Percentiles rank a stretch among this genome's conserved stretches.
These are phyloP conservation scores for Portunus trituberculatus DNA, from an alignment of 1,140 invertebrate genomes.

Conservation along the genomic window DNA sequence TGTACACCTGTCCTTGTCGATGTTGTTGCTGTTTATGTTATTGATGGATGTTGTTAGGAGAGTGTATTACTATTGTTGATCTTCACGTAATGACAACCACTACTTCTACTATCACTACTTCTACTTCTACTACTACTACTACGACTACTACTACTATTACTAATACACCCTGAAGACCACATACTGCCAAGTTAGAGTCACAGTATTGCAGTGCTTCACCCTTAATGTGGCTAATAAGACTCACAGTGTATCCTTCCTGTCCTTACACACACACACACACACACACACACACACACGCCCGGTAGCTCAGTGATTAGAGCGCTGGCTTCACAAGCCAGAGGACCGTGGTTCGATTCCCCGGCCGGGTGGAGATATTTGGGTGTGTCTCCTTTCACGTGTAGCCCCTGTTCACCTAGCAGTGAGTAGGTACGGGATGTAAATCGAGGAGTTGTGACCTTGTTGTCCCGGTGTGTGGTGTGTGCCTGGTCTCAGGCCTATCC, in stretches of 20 bases:
- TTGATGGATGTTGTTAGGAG: background rate
- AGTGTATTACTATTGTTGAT: background rate
- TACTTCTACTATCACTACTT: slow-evolving; percentile 4
- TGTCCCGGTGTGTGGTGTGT: too few species aligned
- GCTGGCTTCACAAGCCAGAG: too few species aligned
- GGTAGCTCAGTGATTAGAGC: too few species aligned
- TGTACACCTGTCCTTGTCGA: background rate
- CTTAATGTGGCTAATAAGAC: background rate
- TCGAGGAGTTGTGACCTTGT: too few species aligned
- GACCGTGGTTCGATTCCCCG: too few species aligned
- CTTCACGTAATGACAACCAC: too few species aligned
- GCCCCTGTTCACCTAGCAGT: too few species aligned
- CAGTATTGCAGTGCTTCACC: background rate
- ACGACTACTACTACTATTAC: background rate
- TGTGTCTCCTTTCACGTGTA: too few species aligned
- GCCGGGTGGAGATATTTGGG: too few species aligned
- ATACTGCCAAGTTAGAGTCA: background rate
- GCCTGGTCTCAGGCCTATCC: too few species aligned
- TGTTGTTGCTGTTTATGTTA: background rate
- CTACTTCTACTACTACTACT: slow-evolving; percentile 22
- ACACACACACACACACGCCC: slow-evolving; percentile 16
- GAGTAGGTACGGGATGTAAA: too few species aligned
- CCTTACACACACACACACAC: background rate
- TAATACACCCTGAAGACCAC: background rate
- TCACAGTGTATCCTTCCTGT: background rate